phyloP scores from a whole-genome alignment of 2,888 invertebrate genomes.

The Seladonia tumulorum region DNA sequence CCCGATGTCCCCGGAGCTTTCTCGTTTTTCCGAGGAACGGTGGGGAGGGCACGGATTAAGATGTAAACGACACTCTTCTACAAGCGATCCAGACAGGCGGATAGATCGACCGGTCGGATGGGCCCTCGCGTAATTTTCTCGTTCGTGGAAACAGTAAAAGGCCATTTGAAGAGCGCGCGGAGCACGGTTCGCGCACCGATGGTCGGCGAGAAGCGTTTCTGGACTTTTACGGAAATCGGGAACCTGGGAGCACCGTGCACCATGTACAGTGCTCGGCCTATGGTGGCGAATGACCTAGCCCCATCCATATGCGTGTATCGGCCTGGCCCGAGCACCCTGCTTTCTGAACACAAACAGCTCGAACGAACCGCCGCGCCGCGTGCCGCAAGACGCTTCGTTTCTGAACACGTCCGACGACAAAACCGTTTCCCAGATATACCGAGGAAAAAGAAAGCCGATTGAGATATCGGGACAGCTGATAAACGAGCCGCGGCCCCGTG shows the following conservation, averaged over 20 bases:
- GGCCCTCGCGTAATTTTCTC: conserved; percentile 57
- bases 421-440: neutral
- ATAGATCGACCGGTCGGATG: conserved; percentile 50
- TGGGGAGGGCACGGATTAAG: conserved; percentile 65
- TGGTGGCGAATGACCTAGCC: conserved; percentile 66
- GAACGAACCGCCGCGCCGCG: neutral
- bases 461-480: conserved; percentile 64
- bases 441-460: conserved; percentile 45
- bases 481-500: conserved; percentile 7
- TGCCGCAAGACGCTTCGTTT: neutral
- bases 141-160: conserved; percentile 73
- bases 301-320: conserved; percentile 45
- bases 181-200: conserved; percentile 59
- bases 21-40: neutral
- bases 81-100: conserved; percentile 21
- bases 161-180: conserved; percentile 67
- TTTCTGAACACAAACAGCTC: conserved; percentile 13
- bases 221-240: conserved; percentile 80
- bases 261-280: conserved; percentile 66
- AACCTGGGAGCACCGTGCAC: conserved; percentile 72
- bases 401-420: conserved; percentile 20
- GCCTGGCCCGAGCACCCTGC: conserved; percentile 32
- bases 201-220: conserved; percentile 71
- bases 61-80: conserved; percentile 67
- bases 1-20: conserved; percentile 27